phyloP scores from a whole-genome alignment of 1,140 invertebrate genomes.

The Magallana angulata region DNA sequence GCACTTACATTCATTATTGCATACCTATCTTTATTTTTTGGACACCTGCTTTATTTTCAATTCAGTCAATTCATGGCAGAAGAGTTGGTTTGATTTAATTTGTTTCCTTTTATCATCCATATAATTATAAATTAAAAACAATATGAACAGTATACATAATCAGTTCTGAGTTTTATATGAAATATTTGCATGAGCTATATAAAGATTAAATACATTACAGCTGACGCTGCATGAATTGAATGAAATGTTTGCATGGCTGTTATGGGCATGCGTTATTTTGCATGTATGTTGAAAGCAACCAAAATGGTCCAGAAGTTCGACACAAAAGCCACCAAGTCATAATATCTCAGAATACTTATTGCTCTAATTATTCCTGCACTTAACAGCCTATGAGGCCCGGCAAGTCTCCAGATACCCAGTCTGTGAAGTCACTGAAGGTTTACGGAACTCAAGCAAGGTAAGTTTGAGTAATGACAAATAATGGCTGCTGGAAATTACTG shows the following conservation, averaged over 20 bases:
- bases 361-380: too few relatives aligned
- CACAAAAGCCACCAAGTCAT: neutral
- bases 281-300: neutral
- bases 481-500: too few relatives aligned
- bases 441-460: slow-evolving; percentile 12
- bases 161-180: too few relatives aligned
- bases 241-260: slow-evolving; percentile 10
- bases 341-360: neutral
- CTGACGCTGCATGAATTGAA: slow-evolving; percentile 13
- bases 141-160: too few relatives aligned
- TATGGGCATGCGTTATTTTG: neutral
- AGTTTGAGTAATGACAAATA: neutral
- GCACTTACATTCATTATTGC: neutral
- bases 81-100: neutral
- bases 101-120: too few relatives aligned
- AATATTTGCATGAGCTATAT: too few relatives aligned
- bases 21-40: neutral
- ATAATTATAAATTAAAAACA: too few relatives aligned
- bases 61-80: slow-evolving; percentile 26
- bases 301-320: neutral
- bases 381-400: slow-evolving; percentile 3
- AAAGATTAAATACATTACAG: too few relatives aligned
- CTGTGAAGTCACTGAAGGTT: slow-evolving; percentile 21
- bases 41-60: slow-evolving; percentile 5
- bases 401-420: slow-evolving; percentile 8